phyloP scores from a whole-genome alignment of 2,797 vertebrate genomes.

The Euthynnus affinis region DNA sequence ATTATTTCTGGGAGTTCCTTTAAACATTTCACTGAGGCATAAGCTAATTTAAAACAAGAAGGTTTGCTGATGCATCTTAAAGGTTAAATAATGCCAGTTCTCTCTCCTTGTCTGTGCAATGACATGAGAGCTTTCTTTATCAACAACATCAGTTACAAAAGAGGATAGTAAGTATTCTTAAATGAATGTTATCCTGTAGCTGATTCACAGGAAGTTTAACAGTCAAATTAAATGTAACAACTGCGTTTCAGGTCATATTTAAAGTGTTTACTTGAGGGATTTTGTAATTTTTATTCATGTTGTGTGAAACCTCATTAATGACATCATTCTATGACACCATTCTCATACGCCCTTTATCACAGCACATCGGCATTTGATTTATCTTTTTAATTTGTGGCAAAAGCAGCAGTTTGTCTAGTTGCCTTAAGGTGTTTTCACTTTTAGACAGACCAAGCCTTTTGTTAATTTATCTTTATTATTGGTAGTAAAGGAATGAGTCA shows the following conservation, averaged over 20 bases:
- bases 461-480: neutral
- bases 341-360: neutral
- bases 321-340: neutral
- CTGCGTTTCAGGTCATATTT: neutral
- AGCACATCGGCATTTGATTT: neutral
- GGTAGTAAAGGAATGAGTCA: neutral
- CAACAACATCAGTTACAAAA: neutral
- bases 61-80: neutral
- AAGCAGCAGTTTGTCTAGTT: neutral
- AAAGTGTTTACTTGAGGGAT: neutral
- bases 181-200: neutral
- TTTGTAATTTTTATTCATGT: neutral
- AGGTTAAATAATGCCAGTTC: neutral
- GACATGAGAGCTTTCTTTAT: no score
- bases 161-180: neutral
- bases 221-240: neutral
- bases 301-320: neutral
- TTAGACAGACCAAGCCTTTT: slow-evolving; percentile 4
- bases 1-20: neutral
- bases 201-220: slow-evolving; percentile 7
- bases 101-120: neutral
- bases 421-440: neutral
- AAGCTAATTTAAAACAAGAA: neutral
- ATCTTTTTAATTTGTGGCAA: neutral
- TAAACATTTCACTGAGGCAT: neutral